Evolutionary conservation across 2,888 invertebrate species (phyloP).

Genomic region (Pyrrhopygopsis socrates): DNA sequence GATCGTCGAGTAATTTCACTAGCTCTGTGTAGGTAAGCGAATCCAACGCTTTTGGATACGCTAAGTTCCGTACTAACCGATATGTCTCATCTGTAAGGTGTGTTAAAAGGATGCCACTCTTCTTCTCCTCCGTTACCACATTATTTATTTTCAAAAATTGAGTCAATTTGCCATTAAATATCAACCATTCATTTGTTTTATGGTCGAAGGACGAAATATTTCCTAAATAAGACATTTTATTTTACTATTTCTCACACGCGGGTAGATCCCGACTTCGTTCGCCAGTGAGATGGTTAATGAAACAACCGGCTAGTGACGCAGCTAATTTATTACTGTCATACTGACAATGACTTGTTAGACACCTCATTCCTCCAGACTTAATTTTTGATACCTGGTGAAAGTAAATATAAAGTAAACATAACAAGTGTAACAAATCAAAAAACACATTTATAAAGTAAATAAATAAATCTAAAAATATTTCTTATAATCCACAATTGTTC

Average conservation of each 20-base stretch:
- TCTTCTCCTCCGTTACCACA: not conserved
- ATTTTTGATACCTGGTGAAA: not conserved
- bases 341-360: not conserved
- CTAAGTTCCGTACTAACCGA: slow-evolving; percentile 53
- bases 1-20: slow-evolving; percentile 41
- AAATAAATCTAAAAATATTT: not conserved
- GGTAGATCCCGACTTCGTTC: not conserved
- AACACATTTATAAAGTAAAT: not conserved
- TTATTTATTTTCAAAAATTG: not conserved
- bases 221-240: not conserved
- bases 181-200: slow-evolving; percentile 31
- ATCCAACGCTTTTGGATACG: slow-evolving; percentile 65
- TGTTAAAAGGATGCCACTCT: slow-evolving; percentile 15
- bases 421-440: too few species aligned
- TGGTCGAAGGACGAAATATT: slow-evolving; percentile 3
- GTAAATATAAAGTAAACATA: not conserved
- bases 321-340: not conserved
- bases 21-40: slow-evolving; percentile 44
- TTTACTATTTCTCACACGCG: not conserved
- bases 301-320: not conserved
- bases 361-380: not conserved
- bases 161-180: slow-evolving; percentile 22
- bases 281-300: not conserved
- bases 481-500: not conserved
- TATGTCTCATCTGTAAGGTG: slow-evolving; percentile 63